These are phyloP conservation scores for Manduca sexta DNA, from an alignment of 1,140 invertebrate species.

Conservation along the genomic window DNA sequence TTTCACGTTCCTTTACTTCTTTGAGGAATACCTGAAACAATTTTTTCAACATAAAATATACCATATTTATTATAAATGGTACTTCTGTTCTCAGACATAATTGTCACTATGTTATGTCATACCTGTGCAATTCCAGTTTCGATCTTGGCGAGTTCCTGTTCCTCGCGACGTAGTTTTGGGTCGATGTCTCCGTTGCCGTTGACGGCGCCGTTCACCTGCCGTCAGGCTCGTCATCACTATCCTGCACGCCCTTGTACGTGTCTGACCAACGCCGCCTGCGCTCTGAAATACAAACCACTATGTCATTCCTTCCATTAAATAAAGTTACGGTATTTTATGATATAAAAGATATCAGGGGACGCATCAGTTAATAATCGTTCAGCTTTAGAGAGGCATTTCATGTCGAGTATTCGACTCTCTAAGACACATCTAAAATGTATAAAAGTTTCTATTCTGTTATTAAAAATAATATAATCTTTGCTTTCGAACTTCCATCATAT, in stretches of 20 bases:
- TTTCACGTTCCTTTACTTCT: constrained; percentile 95
- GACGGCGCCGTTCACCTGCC: constrained; percentile 62
- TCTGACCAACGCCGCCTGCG: constrained; percentile 92
- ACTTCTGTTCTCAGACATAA: neutral
- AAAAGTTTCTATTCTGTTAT: too few species aligned
- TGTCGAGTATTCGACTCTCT: too few species aligned
- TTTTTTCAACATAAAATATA: neutral
- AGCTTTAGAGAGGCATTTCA: too few species aligned
- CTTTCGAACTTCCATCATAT: too few species aligned
- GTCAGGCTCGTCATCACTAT: constrained; percentile 87
- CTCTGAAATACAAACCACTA: constrained; percentile 70
- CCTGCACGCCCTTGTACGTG: constrained; percentile 88
- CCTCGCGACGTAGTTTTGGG: constrained; percentile 85
- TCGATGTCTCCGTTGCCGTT: constrained; percentile 67
- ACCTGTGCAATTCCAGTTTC: constrained; percentile 93
- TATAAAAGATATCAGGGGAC: too few species aligned
- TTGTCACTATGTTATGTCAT: neutral
- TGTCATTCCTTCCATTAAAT: neutral
- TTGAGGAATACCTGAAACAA: constrained; percentile 86
- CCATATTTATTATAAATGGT: neutral
- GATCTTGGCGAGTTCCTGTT: constrained; percentile 90
- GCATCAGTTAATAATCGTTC: too few species aligned
- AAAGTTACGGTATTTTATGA: too few species aligned
- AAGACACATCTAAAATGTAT: too few species aligned
- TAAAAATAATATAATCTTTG: too few species aligned